Evolutionary conservation across 2,797 vertebrate species (phyloP).

Genomic region (Euthynnus affinis): DNA sequence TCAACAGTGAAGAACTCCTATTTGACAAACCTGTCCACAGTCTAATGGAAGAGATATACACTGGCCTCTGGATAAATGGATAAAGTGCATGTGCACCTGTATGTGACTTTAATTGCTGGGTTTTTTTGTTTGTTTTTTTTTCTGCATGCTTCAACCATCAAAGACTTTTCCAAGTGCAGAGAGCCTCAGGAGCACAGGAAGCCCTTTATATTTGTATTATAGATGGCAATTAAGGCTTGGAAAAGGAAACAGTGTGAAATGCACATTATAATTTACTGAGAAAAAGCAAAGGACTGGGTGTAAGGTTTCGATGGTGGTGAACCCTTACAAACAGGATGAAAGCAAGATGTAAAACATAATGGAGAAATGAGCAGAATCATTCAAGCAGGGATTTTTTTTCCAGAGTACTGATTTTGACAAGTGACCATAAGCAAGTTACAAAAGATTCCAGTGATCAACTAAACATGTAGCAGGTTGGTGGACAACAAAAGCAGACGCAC

Average conservation of each 20-base stretch:
- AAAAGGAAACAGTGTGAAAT: conserved; percentile 27
- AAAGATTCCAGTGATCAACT: not conserved
- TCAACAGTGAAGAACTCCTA: conserved; percentile 24
- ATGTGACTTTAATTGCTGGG: not conserved
- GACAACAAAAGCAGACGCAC: not conserved
- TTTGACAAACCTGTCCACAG: conserved; percentile 20
- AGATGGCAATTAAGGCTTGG: conserved; percentile 30
- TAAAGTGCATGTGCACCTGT: not conserved
- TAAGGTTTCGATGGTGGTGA: too few relatives aligned
- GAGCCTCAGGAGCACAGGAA: not conserved
- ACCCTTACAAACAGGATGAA: too few relatives aligned
- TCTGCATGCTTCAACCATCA: not conserved
- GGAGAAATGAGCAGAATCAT: too few relatives aligned
- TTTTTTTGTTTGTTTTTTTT: not conserved
- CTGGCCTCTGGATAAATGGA: not conserved
- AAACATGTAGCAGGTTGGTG: not conserved
- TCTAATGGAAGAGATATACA: conserved; percentile 10
- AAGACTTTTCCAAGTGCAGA: not conserved
- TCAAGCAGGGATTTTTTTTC: too few relatives aligned
- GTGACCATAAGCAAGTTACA: too few relatives aligned
- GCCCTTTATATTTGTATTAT: conserved; percentile 35
- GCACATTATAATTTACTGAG: conserved; percentile 5
- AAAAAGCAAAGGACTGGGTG: conserved; percentile 10
- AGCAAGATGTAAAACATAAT: too few relatives aligned
- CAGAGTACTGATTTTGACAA: not conserved